These are phyloP conservation scores for Torymus texanus DNA, from an alignment of 2,888 invertebrate species.

Conservation along the genomic window DNA sequence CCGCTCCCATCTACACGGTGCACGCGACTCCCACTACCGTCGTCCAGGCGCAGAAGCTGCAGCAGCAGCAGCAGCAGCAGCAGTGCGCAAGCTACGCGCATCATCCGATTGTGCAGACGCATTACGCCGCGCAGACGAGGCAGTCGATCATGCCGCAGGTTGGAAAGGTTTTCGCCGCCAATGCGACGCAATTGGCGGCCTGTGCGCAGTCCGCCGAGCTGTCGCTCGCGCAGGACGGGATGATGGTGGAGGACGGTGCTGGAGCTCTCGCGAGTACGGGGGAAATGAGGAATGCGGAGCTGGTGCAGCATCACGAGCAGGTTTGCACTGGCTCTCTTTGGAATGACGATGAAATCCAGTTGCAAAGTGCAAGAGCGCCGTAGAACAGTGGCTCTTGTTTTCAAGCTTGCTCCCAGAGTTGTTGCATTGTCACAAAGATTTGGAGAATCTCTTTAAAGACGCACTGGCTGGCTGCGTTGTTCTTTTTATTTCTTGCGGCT, in stretches of 20 bases:
- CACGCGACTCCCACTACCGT: slow-evolving; percentile 67
- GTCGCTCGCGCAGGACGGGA: no score
- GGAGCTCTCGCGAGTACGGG: neutral
- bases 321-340: slow-evolving; percentile 68
- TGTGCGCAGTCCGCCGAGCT: neutral
- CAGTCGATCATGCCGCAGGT: slow-evolving; percentile 52
- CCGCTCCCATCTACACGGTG: slow-evolving; percentile 67
- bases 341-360: slow-evolving; percentile 23
- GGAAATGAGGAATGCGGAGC: neutral
- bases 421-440: no score
- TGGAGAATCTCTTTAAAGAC: no score
- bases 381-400: neutral
- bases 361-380: slow-evolving; percentile 1
- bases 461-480: no score
- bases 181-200: slow-evolving; percentile 59
- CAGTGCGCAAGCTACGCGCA: slow-evolving; percentile 57
- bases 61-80: slow-evolving; percentile 62
- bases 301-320: slow-evolving; percentile 69
- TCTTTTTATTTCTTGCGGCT: no score
- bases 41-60: slow-evolving; percentile 67
- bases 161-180: slow-evolving; percentile 63
- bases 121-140: slow-evolving; percentile 56
- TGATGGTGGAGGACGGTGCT: neutral
- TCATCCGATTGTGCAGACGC: slow-evolving; percentile 62
- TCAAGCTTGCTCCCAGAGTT: no score